Evolutionary conservation across 2,113 vertebrate species (phyloP), one percentile per base, ranked within the genome.

Genomic region (Rhegmatorhina hoffmannsi): DNA sequence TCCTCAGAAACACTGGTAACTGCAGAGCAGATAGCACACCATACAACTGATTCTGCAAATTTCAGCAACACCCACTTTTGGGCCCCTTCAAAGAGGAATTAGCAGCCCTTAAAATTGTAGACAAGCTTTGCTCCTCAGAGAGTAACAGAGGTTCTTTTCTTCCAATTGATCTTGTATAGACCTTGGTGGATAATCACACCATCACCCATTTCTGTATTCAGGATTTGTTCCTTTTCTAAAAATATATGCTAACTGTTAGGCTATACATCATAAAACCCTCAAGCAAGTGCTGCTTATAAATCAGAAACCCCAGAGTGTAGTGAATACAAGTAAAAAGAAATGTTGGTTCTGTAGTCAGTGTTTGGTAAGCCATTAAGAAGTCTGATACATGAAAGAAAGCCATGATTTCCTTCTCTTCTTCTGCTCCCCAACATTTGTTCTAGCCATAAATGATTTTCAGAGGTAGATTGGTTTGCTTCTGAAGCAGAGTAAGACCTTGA

Each of bases 1-100:
- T 93, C 58, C 91, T 94, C 55, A 94, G 82, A 86, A 93, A 80
- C 40, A 46, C n/a, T 36, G 17, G 33, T 66, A 90, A 66, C 10
- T 64, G 17, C 40, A 89, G 49, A 90, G 26, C 24, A 80, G 46
- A 80, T n/a, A 69, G 36, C 4, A 24, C 11, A 83, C 40, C 55
- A 84, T 72, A 52, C 50, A 89, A 89, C 72, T 50, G n/a, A 49
- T 76, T 92, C 59, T 87, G 78, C 6, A 38, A 53, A 89, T 69
- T 81, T 79, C 63, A 87, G 47, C 31, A 36, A 59, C 87, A 23
- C 10, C 23, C 40, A 11, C 8, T 13, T 34, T 11, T 8, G 7
- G 7, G 17, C 17, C 19, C 10, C 40, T 67, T 73, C 24, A 31
- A 87, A 76, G 29, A 68, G 11, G 72, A 93, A 64, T 50, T 44